Evolutionary conservation across 2,888 invertebrate genomes (phyloP), one percentile per base, ranked within the genome.

Genomic region (Loripinus fragilis): DNA sequence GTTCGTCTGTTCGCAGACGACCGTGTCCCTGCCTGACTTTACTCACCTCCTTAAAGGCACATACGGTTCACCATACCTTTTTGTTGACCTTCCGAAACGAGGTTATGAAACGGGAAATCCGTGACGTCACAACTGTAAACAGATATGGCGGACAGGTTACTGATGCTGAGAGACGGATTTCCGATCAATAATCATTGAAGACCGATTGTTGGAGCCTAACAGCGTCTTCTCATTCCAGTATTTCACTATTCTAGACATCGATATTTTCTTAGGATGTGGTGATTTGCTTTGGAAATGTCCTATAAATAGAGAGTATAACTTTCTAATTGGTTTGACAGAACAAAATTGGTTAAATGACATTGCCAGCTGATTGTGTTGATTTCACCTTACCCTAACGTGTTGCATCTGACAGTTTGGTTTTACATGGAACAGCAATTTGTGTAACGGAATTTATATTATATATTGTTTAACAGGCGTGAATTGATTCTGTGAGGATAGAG

Each of bases 51-150:
- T n/a, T n/a, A n/a, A n/a, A n/a, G 38, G 12, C 38, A 38, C 5
- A 12, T 38, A 38, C 12, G 38, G 5, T 38, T 38, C 38, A 38
- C 38, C 38, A 38, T 38, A 38, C 38, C 45, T 20, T 20, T 45
- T 25, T 20, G 23, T 23, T 52, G 52, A 25, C 25, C 52, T 52
- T 23, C 66, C 70, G n/a, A 76, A 81, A 41, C 78, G 78, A 78
- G 78, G 81, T 73, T 71, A 45, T 23, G 15, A n/a, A 23, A 25
- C 35, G 66, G 78, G 78, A 72, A 78, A 73, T 74, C 76, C 72
- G 52, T 74, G 52, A 84, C 88, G 87, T 87, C 88, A 90, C 84
- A 87, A 89, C 90, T 89, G 90, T 90, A 90, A 90, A 90, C 88
- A 89, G 68, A 69, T 52, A 52, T 66, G 74, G 78, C 67, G 70